A percentile compares a stretch with the other conserved stretches of the same genome.
Conservation (phyloP, 2,113 vertebrate species). For the Scomber japonicus region DNA sequence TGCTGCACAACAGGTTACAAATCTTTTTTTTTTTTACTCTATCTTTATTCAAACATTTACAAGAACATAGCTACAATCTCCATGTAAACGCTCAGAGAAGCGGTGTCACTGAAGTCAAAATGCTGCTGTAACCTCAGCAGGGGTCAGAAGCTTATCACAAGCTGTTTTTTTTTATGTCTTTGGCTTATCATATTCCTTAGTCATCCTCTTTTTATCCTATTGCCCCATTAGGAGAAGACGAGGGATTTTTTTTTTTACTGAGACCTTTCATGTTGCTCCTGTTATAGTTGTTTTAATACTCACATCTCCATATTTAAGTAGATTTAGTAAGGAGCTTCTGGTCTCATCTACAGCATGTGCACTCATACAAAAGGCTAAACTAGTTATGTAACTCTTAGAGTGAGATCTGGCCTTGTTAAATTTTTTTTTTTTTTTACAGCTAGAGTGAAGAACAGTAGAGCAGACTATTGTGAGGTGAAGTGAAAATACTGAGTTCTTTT, state of each 20-base stretch:
- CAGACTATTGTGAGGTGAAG: constrained; percentile 2
- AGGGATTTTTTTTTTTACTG: constrained; percentile 6
- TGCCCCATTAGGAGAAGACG: constrained; percentile 44
- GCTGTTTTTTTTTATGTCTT: constrained; percentile 57
- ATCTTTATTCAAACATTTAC: background rate
- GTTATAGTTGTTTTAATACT: constrained; percentile 37
- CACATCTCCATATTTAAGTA: constrained; percentile 23
- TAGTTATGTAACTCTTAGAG: constrained; percentile 47
- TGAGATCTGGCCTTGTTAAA: constrained; percentile 55
- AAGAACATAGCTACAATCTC: background rate
- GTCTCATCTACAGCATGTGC: constrained; percentile 30
- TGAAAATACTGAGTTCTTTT: background rate
- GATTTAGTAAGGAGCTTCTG: constrained; percentile 21
- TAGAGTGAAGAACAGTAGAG: constrained; percentile 20
- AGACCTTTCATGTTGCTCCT: constrained; percentile 56
- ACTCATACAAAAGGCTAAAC: constrained; percentile 40
- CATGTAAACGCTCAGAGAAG: background rate
- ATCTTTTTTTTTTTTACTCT: background rate
- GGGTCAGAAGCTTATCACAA: constrained; percentile 56
- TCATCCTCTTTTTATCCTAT: constrained; percentile 66
- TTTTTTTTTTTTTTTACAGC: constrained; percentile 11
- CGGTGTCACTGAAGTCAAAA: constrained; percentile 19
- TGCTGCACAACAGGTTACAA: background rate
- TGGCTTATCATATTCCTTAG: constrained; percentile 66
- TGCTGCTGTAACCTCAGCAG: constrained; percentile 49